Evolutionary conservation across 2,888 invertebrate species (phyloP).

Genomic region (Trichopoda pennipes): DNA sequence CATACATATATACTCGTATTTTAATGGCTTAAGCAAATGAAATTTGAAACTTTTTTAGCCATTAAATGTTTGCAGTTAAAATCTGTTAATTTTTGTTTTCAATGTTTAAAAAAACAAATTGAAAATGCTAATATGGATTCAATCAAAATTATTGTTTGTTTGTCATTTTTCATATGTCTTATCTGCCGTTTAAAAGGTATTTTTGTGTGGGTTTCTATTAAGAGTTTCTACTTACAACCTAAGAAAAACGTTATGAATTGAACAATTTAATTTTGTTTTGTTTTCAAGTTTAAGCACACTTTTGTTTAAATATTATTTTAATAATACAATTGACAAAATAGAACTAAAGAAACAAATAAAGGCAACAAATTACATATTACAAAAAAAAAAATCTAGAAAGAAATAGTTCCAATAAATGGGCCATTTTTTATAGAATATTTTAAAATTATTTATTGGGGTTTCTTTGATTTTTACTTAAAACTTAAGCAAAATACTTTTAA

Average conservation of each 20-base stretch:
- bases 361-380: conserved; percentile 38
- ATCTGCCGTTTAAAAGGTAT: too few relatives aligned
- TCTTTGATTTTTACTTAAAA: conserved; percentile 49
- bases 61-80: too few relatives aligned
- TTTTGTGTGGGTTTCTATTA: too few relatives aligned
- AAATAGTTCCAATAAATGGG: conserved; percentile 49
- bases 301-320: conserved; percentile 17
- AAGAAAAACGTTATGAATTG: conserved; percentile 4
- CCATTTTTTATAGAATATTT: conserved; percentile 48
- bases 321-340: conserved; percentile 18
- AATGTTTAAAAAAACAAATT: too few relatives aligned
- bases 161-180: too few relatives aligned
- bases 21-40: too few relatives aligned
- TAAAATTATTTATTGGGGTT: conserved; percentile 39
- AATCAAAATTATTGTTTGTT: too few relatives aligned
- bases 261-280: conserved; percentile 12
- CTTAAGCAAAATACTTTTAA: conserved; percentile 65
- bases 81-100: too few relatives aligned
- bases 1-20: too few relatives aligned
- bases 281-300: conserved; percentile 61
- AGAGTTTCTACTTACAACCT: not conserved
- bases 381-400: conserved; percentile 16
- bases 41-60: too few relatives aligned
- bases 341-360: conserved; percentile 45
- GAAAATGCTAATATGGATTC: too few relatives aligned